Percentiles rank a stretch among this genome's conserved stretches.
Evolutionary conservation across 1,140 invertebrate species (phyloP).

Genomic region (Cepaea nemoralis): DNA sequence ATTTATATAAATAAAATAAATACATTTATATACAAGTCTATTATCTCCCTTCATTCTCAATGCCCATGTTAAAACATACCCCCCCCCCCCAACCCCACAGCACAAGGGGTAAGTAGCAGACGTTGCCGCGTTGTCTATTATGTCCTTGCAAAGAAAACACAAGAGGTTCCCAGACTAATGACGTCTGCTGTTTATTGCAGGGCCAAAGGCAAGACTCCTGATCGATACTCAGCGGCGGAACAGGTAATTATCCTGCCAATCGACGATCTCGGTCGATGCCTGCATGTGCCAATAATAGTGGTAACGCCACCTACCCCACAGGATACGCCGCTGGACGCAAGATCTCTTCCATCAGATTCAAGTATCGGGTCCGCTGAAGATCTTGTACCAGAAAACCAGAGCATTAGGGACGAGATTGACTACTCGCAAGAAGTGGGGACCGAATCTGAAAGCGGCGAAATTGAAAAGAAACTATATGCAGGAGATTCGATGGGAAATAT

Average conservation of each 20-base stretch:
- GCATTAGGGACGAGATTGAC: neutral
- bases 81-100: too few species aligned
- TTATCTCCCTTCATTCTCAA: too few species aligned
- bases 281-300: neutral
- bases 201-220: neutral
- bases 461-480: neutral
- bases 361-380: constrained; percentile 7
- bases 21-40: too few species aligned
- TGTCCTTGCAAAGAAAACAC: neutral
- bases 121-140: neutral
- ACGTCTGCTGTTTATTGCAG: neutral
- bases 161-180: neutral
- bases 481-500: neutral
- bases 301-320: constrained; percentile 1
- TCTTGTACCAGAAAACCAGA: neutral
- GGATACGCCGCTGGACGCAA: neutral
- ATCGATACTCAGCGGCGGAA: neutral
- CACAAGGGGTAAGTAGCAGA: too few species aligned
- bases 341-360: neutral
- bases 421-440: neutral
- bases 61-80: too few species aligned
- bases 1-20: too few species aligned
- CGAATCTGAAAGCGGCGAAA: neutral
- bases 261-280: neutral
- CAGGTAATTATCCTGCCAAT: neutral